These are phyloP conservation scores for Marasmarcha lunaedactyla DNA, from an alignment of 2,888 invertebrate species.

Conservation along the genomic window DNA sequence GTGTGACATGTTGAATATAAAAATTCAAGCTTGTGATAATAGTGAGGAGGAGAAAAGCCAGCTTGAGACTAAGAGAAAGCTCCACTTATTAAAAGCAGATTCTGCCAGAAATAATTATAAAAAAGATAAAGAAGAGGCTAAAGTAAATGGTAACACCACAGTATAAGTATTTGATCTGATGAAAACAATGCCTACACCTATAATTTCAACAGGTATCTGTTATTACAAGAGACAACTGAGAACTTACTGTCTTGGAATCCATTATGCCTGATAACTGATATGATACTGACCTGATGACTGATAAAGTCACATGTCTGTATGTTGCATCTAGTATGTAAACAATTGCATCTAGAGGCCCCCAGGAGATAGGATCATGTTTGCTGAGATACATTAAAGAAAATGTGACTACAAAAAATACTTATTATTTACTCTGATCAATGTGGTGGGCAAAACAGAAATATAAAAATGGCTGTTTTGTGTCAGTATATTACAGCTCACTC, in stretches of 20 bases:
- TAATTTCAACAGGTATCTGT: conserved; percentile 17
- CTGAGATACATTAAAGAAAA: conserved; percentile 16
- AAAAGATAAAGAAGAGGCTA: conserved; percentile 9
- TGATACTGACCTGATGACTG: too few species aligned
- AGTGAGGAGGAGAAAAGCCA: conserved; percentile 6
- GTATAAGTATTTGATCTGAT: conserved; percentile 17
- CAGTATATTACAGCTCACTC: conserved; percentile 9
- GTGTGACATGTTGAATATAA: conserved; percentile 1
- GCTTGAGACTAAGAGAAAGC: conserved; percentile 8
- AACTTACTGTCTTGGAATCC: conserved; percentile 14
- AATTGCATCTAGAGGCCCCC: conserved; percentile 12
- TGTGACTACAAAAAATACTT: conserved; percentile 14
- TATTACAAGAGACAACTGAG: conserved; percentile 20
- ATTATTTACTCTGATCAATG: conserved; percentile 18
- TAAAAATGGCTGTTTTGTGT: conserved; percentile 17
- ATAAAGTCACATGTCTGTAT: too few species aligned
- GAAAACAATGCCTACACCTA: conserved; percentile 16
- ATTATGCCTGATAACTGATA: conserved; percentile 14
- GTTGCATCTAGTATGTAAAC: conserved; percentile 21
- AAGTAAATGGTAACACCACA: conserved; percentile 11
- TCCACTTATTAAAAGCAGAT: conserved; percentile 8
- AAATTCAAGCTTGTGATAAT: conserved; percentile 6
- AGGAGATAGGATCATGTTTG: conserved; percentile 19
- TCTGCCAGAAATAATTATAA: conserved; percentile 13
- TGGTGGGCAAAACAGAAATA: conserved; percentile 19